Conservation (phyloP, 2,888 invertebrate species). For the Melinaea menophilus region DNA sequence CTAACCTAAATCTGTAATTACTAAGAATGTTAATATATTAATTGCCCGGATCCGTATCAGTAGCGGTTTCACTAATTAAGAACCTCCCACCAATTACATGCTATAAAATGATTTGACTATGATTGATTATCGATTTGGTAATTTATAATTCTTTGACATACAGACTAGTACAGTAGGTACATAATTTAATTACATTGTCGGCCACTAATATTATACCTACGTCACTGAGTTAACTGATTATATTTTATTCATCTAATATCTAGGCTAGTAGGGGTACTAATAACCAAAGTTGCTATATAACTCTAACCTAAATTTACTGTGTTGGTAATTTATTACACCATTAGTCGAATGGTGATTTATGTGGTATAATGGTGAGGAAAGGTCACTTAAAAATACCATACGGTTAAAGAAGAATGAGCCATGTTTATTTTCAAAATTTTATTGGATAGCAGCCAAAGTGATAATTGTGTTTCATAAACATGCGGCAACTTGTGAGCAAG, state of each 20-base stretch:
- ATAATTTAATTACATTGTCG: no score
- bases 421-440: slow-evolving; percentile 37
- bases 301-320: slow-evolving; percentile 15
- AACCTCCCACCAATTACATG: slow-evolving; percentile 20
- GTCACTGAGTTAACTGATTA: background rate
- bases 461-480: slow-evolving; percentile 39
- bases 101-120: slow-evolving; percentile 19
- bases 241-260: background rate
- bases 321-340: slow-evolving; percentile 31
- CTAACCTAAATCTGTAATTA: no score
- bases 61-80: slow-evolving; percentile 21
- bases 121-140: slow-evolving; percentile 5
- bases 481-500: slow-evolving; percentile 34
- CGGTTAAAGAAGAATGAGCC: slow-evolving; percentile 32
- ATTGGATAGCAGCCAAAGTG: slow-evolving; percentile 37
- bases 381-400: slow-evolving; percentile 31
- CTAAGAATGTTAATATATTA: slow-evolving; percentile 23
- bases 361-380: slow-evolving; percentile 22
- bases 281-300: slow-evolving; percentile 5
- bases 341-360: slow-evolving; percentile 31
- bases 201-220: background rate
- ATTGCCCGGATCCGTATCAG: slow-evolving; percentile 20
- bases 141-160: no score
- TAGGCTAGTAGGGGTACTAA: slow-evolving; percentile 6
- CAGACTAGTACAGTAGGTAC: no score